phyloP scores from a whole-genome alignment of 2,888 invertebrate species.

The Crepidodera aurea region DNA sequence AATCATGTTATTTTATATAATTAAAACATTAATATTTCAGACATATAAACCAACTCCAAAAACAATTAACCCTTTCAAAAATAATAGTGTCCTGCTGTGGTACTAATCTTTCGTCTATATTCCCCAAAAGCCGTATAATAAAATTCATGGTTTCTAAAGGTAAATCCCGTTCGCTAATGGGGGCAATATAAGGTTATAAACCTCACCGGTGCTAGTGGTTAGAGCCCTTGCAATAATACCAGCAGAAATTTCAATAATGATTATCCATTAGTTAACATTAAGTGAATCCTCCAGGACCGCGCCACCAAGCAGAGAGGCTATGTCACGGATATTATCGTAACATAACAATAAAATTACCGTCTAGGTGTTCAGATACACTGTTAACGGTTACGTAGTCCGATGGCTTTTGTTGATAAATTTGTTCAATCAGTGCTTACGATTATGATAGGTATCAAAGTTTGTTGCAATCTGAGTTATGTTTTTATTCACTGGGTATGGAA shows the following conservation, averaged over 20 bases:
- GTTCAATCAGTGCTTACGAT: conserved; percentile 1
- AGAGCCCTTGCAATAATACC: conserved; percentile 36
- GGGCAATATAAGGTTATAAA: conserved; percentile 40
- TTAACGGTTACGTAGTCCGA: conserved; percentile 8
- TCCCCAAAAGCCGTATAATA: conserved; percentile 32
- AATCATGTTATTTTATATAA: no score
- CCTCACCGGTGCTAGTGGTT: conserved; percentile 33
- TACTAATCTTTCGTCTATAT: conserved; percentile 13
- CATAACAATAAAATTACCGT: conserved; percentile 37
- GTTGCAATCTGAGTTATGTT: no score
- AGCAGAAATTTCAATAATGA: conserved; percentile 48
- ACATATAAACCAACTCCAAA: conserved; percentile 2
- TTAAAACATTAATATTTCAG: no score
- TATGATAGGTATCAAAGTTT: no score
- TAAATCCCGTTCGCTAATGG: conserved; percentile 42
- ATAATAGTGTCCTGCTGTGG: conserved; percentile 5
- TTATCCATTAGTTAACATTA: conserved; percentile 48
- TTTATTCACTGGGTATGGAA: no score
- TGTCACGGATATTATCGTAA: conserved; percentile 37
- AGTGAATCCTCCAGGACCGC: conserved; percentile 43
- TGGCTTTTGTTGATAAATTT: conserved; percentile 6
- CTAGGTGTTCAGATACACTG: conserved; percentile 23
- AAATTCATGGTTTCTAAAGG: conserved; percentile 36
- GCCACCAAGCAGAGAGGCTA: conserved; percentile 33
- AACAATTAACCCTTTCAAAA: conserved; percentile 22